Evolutionary conservation across 1,140 invertebrate species (phyloP).

Genomic region (Anastrepha ludens): DNA sequence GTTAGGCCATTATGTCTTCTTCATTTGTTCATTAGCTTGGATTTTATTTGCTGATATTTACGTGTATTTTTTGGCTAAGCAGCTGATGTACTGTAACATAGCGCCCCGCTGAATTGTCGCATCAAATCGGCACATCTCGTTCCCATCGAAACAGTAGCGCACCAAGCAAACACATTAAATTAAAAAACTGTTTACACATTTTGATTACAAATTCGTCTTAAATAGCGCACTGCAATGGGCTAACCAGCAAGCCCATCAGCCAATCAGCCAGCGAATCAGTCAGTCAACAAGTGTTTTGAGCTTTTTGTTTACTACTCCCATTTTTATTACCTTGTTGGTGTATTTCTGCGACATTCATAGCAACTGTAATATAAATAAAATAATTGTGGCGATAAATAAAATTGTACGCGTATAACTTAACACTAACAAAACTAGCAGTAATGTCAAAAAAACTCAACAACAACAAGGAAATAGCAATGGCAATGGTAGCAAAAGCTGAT

Average conservation of each 20-base stretch:
- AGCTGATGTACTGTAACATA: background rate
- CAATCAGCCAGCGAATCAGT: constrained; percentile 20
- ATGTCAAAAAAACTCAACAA: background rate
- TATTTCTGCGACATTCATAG: constrained; percentile 53
- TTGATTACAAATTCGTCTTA: constrained; percentile 68
- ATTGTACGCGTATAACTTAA: constrained; percentile 59
- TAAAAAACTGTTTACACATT: constrained; percentile 63
- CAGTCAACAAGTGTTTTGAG: constrained; percentile 25
- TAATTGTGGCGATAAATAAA: constrained; percentile 73
- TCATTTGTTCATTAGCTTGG: background rate
- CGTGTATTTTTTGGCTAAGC: background rate
- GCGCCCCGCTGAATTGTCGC: background rate
- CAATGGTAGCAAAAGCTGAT: background rate
- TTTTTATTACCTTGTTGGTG: constrained; percentile 46
- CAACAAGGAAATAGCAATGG: background rate
- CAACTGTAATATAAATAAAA: constrained; percentile 72
- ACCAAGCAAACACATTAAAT: constrained; percentile 44
- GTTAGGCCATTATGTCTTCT: background rate
- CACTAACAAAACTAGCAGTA: constrained; percentile 38
- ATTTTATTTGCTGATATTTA: constrained; percentile 41
- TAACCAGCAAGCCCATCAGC: background rate
- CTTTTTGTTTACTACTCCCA: constrained; percentile 45
- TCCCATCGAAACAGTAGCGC: constrained; percentile 51
- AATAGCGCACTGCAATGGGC: constrained; percentile 38
- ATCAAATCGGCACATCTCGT: constrained; percentile 11